Conservation (phyloP, 2,888 invertebrate genomes). For the Mimas tiliae region DNA sequence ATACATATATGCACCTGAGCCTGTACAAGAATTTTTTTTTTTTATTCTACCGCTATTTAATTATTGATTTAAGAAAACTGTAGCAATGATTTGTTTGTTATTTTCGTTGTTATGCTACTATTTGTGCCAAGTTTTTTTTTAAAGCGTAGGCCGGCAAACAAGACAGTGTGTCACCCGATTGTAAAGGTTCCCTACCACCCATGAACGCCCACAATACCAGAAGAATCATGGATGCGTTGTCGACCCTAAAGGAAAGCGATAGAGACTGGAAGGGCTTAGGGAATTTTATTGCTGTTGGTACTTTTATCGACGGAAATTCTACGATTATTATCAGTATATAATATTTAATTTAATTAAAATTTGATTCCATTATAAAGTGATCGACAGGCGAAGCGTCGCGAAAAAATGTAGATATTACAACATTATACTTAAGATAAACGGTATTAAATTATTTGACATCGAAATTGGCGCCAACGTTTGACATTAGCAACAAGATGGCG, state of each 20-base stretch:
- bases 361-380: background rate
- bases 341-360: background rate
- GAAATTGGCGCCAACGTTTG: conserved; percentile 48
- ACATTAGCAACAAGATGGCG: conserved; percentile 50
- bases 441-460: conserved; percentile 41
- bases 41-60: background rate
- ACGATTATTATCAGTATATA: too few relatives aligned
- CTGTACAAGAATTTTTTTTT: background rate
- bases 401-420: too few relatives aligned
- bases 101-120: conserved; percentile 13
- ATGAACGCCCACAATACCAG: too few relatives aligned
- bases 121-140: conserved; percentile 11
- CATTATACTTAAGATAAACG: background rate
- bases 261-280: too few relatives aligned
- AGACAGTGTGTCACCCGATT: too few relatives aligned
- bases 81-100: background rate
- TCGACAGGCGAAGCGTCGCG: background rate
- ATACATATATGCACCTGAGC: background rate
- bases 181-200: too few relatives aligned
- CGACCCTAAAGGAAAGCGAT: too few relatives aligned
- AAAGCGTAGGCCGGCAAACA: too few relatives aligned
- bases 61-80: background rate
- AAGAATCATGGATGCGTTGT: too few relatives aligned
- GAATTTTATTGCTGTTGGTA: background rate
- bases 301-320: background rate